These are phyloP conservation scores for Zosterops lateralis DNA, from an alignment of 2,113 vertebrate species.

Conservation along the genomic window DNA sequence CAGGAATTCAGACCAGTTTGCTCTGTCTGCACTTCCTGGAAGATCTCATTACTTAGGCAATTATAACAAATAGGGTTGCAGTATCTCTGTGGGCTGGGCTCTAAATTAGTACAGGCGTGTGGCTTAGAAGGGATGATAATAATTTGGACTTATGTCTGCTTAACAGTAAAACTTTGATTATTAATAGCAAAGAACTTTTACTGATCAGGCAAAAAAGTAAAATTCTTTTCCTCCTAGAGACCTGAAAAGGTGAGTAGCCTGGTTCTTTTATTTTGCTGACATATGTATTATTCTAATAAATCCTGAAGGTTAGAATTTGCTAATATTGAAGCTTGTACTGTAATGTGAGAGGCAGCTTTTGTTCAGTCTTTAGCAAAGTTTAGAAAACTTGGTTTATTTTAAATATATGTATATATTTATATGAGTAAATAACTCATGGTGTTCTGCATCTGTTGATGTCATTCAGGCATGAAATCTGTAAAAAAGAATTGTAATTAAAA, in stretches of 20 bases:
- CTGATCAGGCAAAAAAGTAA: not conserved
- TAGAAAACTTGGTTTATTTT: not conserved
- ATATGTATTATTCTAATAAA: not conserved
- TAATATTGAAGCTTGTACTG: not conserved
- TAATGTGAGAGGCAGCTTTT: not conserved
- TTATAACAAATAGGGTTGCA: constrained; percentile 32
- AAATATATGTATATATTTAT: not conserved
- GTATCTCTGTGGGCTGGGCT: constrained; percentile 65
- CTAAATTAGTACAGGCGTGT: constrained; percentile 10
- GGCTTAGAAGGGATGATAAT: constrained; percentile 44
- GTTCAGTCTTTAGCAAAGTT: not conserved
- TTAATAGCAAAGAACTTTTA: not conserved
- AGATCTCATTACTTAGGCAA: constrained; percentile 45
- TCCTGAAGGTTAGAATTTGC: not conserved
- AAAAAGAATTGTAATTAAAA: not conserved
- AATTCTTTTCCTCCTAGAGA: not conserved
- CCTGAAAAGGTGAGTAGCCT: constrained; percentile 22
- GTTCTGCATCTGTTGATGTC: not conserved
- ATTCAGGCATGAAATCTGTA: not conserved
- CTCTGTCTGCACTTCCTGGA: constrained; percentile 49
- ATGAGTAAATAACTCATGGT: not conserved
- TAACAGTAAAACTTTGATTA: not conserved
- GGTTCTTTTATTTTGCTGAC: not conserved
- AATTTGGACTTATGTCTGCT: not conserved
- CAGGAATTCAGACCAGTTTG: not conserved